Percentiles rank a stretch among this genome's conserved stretches.
Conservation (phyloP, 2,113 vertebrate species). For the Labrus mixtus region DNA sequence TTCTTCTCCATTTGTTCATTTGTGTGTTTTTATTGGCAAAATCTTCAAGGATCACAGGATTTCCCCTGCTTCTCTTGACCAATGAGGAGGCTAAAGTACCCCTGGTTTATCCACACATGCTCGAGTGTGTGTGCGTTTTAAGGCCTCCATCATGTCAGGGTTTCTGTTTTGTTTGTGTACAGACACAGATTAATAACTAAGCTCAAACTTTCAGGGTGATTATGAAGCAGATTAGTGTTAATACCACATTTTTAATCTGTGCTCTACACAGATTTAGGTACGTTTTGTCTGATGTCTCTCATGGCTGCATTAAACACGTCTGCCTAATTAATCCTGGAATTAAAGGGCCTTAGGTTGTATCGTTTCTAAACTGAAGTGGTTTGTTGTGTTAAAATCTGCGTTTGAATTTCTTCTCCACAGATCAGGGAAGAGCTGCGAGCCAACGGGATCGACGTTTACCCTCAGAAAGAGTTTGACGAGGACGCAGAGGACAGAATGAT, state of each 20-base stretch:
- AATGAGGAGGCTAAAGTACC: background rate
- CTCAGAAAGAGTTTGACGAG: constrained; percentile 98
- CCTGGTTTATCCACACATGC: background rate
- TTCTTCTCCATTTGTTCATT: constrained; percentile 26
- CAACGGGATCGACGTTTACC: constrained; percentile 96
- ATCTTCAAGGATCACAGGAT: constrained; percentile 16
- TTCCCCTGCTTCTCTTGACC: constrained; percentile 28
- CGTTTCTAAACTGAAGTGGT: constrained; percentile 4
- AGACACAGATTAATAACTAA: constrained; percentile 23
- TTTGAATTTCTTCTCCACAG: constrained; percentile 72
- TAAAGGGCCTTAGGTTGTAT: constrained; percentile 31
- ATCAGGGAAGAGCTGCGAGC: constrained; percentile 95
- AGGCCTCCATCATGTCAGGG: constrained; percentile 6
- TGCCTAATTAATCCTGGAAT: constrained; percentile 22
- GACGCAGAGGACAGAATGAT: constrained; percentile 94
- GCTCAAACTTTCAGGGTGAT: constrained; percentile 40
- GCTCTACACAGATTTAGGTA: constrained; percentile 8
- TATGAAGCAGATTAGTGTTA: constrained; percentile 43
- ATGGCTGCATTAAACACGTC: constrained; percentile 11
- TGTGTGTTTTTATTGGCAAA: constrained; percentile 33
- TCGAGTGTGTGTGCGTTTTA: background rate
- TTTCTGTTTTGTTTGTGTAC: constrained; percentile 45
- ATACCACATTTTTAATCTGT: constrained; percentile 23
- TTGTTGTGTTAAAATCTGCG: background rate
- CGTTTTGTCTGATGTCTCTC: constrained; percentile 30